Evolutionary conservation across 2,797 vertebrate species (phyloP).

Genomic region (Nyctalus aviator): DNA sequence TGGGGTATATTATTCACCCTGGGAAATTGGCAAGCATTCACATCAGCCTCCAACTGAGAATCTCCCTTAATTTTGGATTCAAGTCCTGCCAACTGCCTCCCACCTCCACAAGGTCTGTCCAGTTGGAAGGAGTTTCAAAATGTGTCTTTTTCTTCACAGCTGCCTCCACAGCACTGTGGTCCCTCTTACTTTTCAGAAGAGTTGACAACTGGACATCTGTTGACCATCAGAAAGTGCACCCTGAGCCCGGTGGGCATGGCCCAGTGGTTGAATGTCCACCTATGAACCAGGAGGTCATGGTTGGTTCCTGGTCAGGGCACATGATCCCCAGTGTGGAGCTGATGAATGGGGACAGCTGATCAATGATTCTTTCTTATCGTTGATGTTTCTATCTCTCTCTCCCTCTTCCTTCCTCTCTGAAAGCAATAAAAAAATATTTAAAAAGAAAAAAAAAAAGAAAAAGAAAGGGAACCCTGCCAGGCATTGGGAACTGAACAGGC

Average conservation of each 20-base stretch:
- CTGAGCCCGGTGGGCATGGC: too few relatives aligned
- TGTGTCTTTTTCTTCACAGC: background rate
- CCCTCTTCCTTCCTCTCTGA: too few relatives aligned
- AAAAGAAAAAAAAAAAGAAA: too few relatives aligned
- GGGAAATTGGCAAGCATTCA: background rate
- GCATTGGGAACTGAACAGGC: background rate
- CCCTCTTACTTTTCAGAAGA: background rate
- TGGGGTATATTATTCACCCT: background rate
- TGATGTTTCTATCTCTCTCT: too few relatives aligned
- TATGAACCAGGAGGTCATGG: too few relatives aligned
- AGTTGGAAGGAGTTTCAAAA: background rate
- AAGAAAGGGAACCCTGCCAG: background rate
- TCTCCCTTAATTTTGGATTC: background rate
- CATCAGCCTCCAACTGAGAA: background rate
- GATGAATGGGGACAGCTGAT: too few relatives aligned
- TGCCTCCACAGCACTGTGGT: background rate
- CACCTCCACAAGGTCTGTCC: background rate
- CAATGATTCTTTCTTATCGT: too few relatives aligned
- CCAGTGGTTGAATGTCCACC: too few relatives aligned
- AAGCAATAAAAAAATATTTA: too few relatives aligned
- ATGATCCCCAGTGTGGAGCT: too few relatives aligned
- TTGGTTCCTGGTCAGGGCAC: too few relatives aligned
- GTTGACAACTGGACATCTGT: background rate
- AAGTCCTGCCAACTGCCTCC: background rate
- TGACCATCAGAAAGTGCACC: background rate